These are phyloP conservation scores for Hirundichthys speculiger DNA, from an alignment of 2,113 vertebrate species.

Conservation along the genomic window DNA sequence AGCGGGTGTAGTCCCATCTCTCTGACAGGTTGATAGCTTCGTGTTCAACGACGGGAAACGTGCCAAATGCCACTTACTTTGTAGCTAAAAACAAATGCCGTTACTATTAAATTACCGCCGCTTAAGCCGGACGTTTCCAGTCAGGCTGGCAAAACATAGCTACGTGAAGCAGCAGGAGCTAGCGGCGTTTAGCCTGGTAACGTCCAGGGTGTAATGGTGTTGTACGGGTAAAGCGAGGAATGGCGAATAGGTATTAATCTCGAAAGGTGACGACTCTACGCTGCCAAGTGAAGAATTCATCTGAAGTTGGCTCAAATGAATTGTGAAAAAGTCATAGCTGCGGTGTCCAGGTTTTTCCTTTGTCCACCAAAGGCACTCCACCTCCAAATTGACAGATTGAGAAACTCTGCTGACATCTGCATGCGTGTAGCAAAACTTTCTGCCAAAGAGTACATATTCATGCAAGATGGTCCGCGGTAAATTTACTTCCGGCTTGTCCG, in stretches of 20 bases:
- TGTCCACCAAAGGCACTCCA: conserved; percentile 37
- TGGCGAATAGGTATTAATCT: conserved; percentile 10
- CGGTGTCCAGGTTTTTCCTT: conserved; percentile 13
- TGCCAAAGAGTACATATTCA: not conserved
- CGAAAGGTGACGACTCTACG: not conserved
- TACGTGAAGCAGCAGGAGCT: conserved; percentile 48
- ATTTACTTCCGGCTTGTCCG: conserved; percentile 6
- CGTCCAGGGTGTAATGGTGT: conserved; percentile 48
- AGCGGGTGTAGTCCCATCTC: conserved; percentile 94
- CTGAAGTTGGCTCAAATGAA: not conserved
- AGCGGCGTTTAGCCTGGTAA: conserved; percentile 60
- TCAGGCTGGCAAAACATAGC: conserved; percentile 46
- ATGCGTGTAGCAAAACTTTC: conserved; percentile 60
- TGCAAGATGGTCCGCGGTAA: accelerated
- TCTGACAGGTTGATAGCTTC: conserved; percentile 26
- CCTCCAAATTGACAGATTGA: conserved; percentile 70
- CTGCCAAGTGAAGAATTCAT: not conserved
- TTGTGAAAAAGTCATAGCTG: conserved; percentile 21
- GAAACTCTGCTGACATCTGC: conserved; percentile 75
- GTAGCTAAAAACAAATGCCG: not conserved
- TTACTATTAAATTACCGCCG: not conserved
- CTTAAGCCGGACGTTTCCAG: conserved; percentile 11
- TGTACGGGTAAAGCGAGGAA: conserved; percentile 30
- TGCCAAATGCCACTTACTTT: not conserved
- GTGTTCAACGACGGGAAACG: conserved; percentile 13